Conservation (phyloP, 2,113 vertebrate species). For the Catagonus wagneri region DNA sequence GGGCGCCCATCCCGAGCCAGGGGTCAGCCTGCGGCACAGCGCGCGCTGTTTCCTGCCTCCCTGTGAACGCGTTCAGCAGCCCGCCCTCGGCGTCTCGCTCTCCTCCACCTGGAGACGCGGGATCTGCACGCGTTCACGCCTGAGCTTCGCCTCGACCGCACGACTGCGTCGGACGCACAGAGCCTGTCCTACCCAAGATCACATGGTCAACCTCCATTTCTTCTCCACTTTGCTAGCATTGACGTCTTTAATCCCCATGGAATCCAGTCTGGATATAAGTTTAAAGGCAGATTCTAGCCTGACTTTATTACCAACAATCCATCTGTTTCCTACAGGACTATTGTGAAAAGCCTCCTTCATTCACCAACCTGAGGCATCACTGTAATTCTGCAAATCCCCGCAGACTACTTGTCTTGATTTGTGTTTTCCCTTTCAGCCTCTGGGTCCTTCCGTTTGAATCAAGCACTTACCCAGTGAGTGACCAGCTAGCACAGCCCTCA, state of each 20-base stretch:
- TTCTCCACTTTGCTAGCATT: background rate
- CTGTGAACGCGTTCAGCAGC: background rate
- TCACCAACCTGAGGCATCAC: background rate
- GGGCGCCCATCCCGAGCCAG: too few relatives aligned
- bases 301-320: background rate
- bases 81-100: background rate
- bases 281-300: background rate
- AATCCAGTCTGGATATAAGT: background rate
- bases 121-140: background rate
- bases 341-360: background rate
- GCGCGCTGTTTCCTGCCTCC: background rate
- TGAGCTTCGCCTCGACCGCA: background rate
- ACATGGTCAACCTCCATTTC: too few relatives aligned
- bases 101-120: background rate
- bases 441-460: background rate
- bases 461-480: background rate
- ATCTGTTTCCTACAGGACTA: background rate
- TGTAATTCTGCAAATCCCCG: background rate
- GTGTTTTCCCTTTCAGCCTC: background rate
- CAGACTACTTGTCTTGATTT: rapidly evolving
- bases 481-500: background rate
- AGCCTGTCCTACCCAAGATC: background rate
- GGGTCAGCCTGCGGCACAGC: too few relatives aligned
- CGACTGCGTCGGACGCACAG: background rate
- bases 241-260: background rate